Evolutionary conservation across 1,140 invertebrate genomes (phyloP).

Genomic region (Pseudomyrmex flavicornis): DNA sequence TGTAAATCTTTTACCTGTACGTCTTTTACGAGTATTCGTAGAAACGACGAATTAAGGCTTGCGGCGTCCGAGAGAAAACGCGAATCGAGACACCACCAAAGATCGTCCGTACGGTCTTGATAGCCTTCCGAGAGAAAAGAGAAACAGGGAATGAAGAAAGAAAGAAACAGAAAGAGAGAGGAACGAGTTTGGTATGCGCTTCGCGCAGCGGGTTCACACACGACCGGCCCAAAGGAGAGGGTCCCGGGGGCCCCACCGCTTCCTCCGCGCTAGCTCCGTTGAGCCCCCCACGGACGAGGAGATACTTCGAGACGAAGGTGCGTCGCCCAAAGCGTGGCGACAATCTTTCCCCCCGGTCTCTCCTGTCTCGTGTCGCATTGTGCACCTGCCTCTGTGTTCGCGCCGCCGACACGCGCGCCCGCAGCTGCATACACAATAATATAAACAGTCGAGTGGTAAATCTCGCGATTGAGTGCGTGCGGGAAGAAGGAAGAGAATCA

Average conservation of each 20-base stretch:
- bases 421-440: slow-evolving; percentile 30
- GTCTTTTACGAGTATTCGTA: neutral
- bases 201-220: slow-evolving; percentile 81
- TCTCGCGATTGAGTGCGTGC: neutral
- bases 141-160: slow-evolving; percentile 33
- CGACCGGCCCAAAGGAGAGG: slow-evolving; percentile 65
- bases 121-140: slow-evolving; percentile 36
- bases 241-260: slow-evolving; percentile 8
- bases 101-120: slow-evolving; percentile 62
- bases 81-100: slow-evolving; percentile 62
- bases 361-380: slow-evolving; percentile 38
- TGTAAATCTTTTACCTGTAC: neutral
- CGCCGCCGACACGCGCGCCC: slow-evolving; percentile 36
- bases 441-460: slow-evolving; percentile 38
- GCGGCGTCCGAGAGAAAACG: slow-evolving; percentile 43
- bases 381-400: slow-evolving; percentile 66
- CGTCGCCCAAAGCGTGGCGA: slow-evolving; percentile 78
- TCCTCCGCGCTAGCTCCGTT: slow-evolving; percentile 1
- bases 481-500: neutral
- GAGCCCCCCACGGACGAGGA: slow-evolving; percentile 38
- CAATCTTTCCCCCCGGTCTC: slow-evolving; percentile 60
- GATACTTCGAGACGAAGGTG: slow-evolving; percentile 55
- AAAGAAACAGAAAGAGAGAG: slow-evolving; percentile 8
- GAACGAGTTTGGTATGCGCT: slow-evolving; percentile 81
- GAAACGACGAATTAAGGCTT: neutral